Percentiles rank a stretch among this genome's conserved stretches.
phyloP scores from a whole-genome alignment of 2,888 invertebrate species.

The Ganaspis brasiliensis region DNA sequence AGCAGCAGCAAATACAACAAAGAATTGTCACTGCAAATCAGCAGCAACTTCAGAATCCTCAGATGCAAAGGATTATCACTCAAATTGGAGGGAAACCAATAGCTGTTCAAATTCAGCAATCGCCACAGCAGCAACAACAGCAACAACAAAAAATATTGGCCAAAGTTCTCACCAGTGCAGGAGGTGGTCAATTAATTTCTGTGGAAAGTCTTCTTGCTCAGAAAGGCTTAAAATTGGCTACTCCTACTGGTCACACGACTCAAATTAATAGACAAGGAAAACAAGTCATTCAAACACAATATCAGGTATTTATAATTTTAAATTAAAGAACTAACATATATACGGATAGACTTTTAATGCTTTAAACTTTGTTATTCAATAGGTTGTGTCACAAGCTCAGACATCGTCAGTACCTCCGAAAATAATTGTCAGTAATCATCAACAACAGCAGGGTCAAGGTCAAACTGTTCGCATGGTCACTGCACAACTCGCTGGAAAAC shows the following conservation, averaged over 20 bases:
- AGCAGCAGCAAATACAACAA: constrained; percentile 77
- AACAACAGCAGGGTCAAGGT: constrained; percentile 68
- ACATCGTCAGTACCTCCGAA: constrained; percentile 71
- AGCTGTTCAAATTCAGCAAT: constrained; percentile 82
- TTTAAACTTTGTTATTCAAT: neutral
- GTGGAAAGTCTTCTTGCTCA: constrained; percentile 84
- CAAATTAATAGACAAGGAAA: constrained; percentile 77
- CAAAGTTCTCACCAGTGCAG: constrained; percentile 87
- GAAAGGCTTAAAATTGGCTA: constrained; percentile 77
- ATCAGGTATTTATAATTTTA: constrained; percentile 70
- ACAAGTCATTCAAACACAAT: constrained; percentile 78
- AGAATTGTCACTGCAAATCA: constrained; percentile 33
- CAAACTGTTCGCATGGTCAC: constrained; percentile 79
- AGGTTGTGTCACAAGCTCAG: constrained; percentile 79
- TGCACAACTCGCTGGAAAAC: constrained; percentile 78
- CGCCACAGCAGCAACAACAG: constrained; percentile 80
- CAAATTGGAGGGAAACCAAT: constrained; percentile 79
- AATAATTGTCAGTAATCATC: constrained; percentile 76
- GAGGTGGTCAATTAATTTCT: constrained; percentile 83
- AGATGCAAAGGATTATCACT: constrained; percentile 79
- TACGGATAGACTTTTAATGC: neutral
- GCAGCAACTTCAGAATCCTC: constrained; percentile 72
- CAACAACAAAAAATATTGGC: constrained; percentile 84
- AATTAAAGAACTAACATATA: too few relatives aligned
- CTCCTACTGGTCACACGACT: constrained; percentile 70